Percentiles rank a stretch among this genome's conserved stretches.
Conservation (phyloP, 2,888 invertebrate genomes). For the Drosophila peninsularis region DNA sequence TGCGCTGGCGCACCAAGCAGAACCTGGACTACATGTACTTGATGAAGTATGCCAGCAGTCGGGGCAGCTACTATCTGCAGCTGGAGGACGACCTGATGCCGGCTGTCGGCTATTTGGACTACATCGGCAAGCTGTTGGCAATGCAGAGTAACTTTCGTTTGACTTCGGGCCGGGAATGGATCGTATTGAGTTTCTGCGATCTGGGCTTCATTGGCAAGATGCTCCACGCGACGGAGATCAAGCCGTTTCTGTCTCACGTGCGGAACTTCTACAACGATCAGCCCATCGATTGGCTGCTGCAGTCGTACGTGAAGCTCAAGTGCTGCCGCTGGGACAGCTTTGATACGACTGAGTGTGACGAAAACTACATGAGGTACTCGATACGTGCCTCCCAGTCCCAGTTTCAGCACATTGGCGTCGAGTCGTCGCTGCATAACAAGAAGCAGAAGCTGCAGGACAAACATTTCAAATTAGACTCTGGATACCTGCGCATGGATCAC, state of each 20-base stretch:
- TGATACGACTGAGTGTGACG: conserved; percentile 16
- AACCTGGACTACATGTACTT: conserved; percentile 59
- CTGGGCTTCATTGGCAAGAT: conserved; percentile 63
- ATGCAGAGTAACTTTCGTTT: conserved; percentile 47
- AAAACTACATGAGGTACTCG: conserved; percentile 1
- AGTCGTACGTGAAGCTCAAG: conserved; percentile 40
- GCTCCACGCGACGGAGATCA: conserved; percentile 30
- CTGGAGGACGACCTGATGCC: conserved; percentile 53
- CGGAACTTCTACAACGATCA: conserved; percentile 53
- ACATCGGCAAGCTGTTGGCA: conserved; percentile 22
- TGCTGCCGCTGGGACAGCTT: conserved; percentile 47
- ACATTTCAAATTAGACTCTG: neutral
- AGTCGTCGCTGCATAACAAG: conserved; percentile 48
- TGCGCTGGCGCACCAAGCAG: conserved; percentile 56
- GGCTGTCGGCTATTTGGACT: conserved; percentile 36
- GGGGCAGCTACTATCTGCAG: conserved; percentile 57
- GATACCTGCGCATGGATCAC: conserved; percentile 36
- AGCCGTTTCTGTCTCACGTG: conserved; percentile 34
- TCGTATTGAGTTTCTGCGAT: conserved; percentile 53
- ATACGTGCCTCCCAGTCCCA: conserved; percentile 42
- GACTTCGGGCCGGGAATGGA: conserved; percentile 27
- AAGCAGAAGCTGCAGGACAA: conserved; percentile 27
- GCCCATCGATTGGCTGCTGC: conserved; percentile 63
- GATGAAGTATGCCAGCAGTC: conserved; percentile 55
- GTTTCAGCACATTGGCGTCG: conserved; percentile 45